A percentile compares a stretch with the other conserved stretches of the same genome.
Evolutionary conservation across 30 jellyfish, hydroid and myxozoan species (phyloP).

Genomic region (Cassiopea andromeda): DNA sequence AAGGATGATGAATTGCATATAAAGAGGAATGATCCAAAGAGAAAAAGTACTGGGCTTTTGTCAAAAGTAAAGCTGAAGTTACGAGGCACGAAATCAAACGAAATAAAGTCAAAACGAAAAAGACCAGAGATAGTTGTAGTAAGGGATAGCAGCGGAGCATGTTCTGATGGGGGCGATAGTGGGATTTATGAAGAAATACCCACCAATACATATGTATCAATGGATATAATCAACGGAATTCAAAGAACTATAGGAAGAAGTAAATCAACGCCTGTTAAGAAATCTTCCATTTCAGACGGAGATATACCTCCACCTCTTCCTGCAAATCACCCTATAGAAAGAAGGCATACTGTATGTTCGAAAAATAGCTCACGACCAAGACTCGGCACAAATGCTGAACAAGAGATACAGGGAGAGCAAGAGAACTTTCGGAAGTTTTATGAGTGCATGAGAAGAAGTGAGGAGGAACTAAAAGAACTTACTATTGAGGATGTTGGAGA

Average conservation of each 20-base stretch:
- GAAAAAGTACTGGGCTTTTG: slow-evolving; percentile 57
- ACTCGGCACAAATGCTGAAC: background rate
- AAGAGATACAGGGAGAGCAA: slow-evolving; percentile 22
- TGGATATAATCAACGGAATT: slow-evolving; percentile 69
- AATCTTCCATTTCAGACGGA: slow-evolving; percentile 2
- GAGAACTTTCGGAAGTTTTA: slow-evolving; percentile 72
- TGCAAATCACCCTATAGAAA: slow-evolving; percentile 85
- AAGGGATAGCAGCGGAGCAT: slow-evolving; percentile 58
- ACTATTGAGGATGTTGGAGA: slow-evolving; percentile 71
- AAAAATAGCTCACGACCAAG: background rate
- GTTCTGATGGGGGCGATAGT: slow-evolving; percentile 74
- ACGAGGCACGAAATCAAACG: slow-evolving; percentile 30
- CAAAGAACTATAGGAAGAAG: slow-evolving; percentile 48
- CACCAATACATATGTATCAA: slow-evolving; percentile 62
- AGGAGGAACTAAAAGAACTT: slow-evolving; percentile 68
- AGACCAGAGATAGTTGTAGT: slow-evolving; percentile 60
- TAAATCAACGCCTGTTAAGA: slow-evolving; percentile 18
- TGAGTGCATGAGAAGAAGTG: slow-evolving; percentile 78
- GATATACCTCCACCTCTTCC: slow-evolving; percentile 93
- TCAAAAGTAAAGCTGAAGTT: slow-evolving; percentile 44
- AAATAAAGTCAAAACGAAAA: slow-evolving; percentile 9
- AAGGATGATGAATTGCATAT: slow-evolving; percentile 15
- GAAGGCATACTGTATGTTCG: slow-evolving; percentile 40
- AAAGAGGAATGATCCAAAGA: slow-evolving; percentile 10
- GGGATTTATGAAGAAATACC: slow-evolving; percentile 79